Percentiles rank a stretch among this genome's conserved stretches.
Evolutionary conservation across 2,797 vertebrate species (phyloP).

Genomic region (Gadopsis bispinosus): DNA sequence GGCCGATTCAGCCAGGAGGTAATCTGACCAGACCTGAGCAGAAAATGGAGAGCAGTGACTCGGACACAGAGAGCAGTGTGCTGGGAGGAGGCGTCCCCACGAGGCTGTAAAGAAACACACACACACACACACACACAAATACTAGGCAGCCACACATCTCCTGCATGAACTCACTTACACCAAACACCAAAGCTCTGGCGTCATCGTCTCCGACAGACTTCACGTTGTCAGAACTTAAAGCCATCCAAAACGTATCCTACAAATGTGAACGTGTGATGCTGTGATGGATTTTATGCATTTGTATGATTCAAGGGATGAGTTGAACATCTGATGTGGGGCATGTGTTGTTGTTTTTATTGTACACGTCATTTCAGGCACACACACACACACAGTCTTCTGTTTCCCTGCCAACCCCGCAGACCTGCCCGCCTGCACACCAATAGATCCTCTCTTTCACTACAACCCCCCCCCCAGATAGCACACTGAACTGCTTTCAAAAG

Average conservation of each 20-base stretch:
- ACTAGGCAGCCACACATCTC: constrained; percentile 5
- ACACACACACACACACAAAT: constrained; percentile 39
- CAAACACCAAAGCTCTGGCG: constrained; percentile 4
- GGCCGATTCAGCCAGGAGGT: constrained; percentile 68
- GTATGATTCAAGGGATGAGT: not conserved
- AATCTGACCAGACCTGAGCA: constrained; percentile 70
- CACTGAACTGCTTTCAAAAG: constrained; percentile 57
- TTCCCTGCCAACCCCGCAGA: constrained; percentile 44
- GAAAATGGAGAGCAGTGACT: constrained; percentile 65
- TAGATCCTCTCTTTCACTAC: constrained; percentile 70
- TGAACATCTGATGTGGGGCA: not conserved
- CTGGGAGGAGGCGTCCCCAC: constrained; percentile 41
- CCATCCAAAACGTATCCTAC: not conserved
- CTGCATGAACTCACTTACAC: constrained; percentile 29
- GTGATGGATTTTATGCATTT: not conserved
- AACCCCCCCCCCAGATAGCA: constrained; percentile 36
- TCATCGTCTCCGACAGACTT: not conserved
- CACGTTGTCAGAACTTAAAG: not conserved
- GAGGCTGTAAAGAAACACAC: constrained; percentile 54
- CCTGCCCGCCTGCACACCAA: constrained; percentile 54
- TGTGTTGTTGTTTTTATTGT: not conserved
- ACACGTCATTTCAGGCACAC: not conserved
- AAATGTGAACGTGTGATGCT: not conserved
- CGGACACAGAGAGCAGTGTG: constrained; percentile 74
- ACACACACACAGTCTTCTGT: constrained; percentile 61